Conservation (phyloP, 1,140 invertebrate genomes). For the Pachypeltis micranthus region DNA sequence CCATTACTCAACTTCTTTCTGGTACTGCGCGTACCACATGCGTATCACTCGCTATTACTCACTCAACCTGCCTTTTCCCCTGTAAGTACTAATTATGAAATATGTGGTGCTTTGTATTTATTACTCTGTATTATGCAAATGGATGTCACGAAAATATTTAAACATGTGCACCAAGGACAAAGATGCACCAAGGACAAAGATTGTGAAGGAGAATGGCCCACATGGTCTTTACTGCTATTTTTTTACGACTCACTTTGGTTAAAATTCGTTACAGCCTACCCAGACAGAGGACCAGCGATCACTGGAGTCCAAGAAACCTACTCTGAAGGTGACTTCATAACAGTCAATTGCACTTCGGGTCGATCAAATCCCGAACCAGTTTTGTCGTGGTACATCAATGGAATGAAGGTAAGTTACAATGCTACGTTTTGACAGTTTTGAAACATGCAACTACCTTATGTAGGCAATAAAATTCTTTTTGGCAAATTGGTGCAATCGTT, state of each 20-base stretch:
- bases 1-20: too few species aligned
- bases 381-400: slow-evolving; percentile 74
- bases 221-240: neutral
- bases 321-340: slow-evolving; percentile 52
- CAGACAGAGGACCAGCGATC: slow-evolving; percentile 52
- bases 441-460: too few species aligned
- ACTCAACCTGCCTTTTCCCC: too few species aligned
- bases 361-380: slow-evolving; percentile 69
- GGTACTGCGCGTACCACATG: too few species aligned
- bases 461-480: too few species aligned
- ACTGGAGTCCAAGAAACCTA: slow-evolving; percentile 55
- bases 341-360: slow-evolving; percentile 61
- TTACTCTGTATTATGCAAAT: neutral
- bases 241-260: neutral
- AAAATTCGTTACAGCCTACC: slow-evolving; percentile 45
- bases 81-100: too few species aligned
- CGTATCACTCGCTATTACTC: too few species aligned
- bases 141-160: neutral
- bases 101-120: neutral
- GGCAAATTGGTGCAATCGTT: too few species aligned
- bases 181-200: too few species aligned
- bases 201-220: neutral
- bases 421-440: too few species aligned
- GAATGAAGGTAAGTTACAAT: slow-evolving; percentile 55
- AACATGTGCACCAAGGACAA: too few species aligned